A percentile compares a stretch with the other conserved stretches of the same genome.
phyloP scores from a whole-genome alignment of 2,113 vertebrate species.

The Seriola quinqueradiata region DNA sequence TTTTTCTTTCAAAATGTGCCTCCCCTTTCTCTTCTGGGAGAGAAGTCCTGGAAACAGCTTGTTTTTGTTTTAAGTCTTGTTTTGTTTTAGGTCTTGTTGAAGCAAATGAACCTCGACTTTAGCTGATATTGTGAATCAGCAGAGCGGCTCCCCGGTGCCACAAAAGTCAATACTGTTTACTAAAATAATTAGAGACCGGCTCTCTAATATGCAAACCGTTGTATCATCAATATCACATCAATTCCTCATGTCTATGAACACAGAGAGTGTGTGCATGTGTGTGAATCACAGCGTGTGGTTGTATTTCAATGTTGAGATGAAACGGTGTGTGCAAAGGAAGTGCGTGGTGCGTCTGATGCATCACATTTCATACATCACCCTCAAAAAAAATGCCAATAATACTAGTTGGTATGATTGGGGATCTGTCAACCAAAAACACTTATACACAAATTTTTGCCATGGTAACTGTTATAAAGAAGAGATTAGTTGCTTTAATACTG shows the following conservation, averaged over 20 bases:
- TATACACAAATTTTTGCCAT: neutral
- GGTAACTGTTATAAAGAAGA: constrained; percentile 1
- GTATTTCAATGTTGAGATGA: neutral
- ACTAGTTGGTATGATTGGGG: neutral
- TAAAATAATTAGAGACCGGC: constrained; percentile 50
- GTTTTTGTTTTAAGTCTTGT: neutral
- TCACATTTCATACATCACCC: neutral
- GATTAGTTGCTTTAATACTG: neutral
- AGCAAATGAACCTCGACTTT: constrained; percentile 50
- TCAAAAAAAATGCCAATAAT: neutral
- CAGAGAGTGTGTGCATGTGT: neutral
- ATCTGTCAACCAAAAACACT: neutral
- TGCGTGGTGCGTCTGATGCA: neutral
- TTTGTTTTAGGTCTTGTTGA: constrained; percentile 22
- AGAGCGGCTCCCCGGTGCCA: constrained; percentile 22
- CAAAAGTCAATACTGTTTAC: constrained; percentile 58
- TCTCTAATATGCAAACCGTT: constrained; percentile 43
- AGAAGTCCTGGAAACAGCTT: constrained; percentile 9
- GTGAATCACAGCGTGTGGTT: neutral
- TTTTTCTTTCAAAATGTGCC: neutral
- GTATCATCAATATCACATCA: constrained; percentile 34
- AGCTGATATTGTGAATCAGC: constrained; percentile 53
- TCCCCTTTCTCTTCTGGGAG: neutral
- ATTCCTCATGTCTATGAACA: neutral
- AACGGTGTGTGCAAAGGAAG: too few species aligned